These are phyloP conservation scores for Columba janthina DNA, from an alignment of 2,113 vertebrate species.

Conservation along the genomic window DNA sequence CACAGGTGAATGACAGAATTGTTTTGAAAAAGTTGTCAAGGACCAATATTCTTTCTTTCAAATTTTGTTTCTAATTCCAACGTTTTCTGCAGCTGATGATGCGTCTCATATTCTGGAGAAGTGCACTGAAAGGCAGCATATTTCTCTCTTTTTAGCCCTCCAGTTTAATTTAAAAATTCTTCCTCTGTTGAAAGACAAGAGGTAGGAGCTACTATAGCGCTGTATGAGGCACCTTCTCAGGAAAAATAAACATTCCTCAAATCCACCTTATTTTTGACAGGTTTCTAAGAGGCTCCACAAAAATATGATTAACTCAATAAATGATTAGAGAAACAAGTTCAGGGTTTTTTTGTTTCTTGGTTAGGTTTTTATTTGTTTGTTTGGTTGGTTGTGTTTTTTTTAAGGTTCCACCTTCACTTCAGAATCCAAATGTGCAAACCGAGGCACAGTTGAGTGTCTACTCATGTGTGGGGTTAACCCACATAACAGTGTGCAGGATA, in stretches of 20 bases:
- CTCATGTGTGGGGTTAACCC: background rate
- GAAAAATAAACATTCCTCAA: background rate
- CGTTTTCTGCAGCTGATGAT: background rate
- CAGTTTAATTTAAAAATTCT: background rate
- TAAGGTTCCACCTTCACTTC: background rate
- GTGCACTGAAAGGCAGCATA: background rate
- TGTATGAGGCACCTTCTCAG: background rate
- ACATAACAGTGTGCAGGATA: accelerated
- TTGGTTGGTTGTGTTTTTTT: background rate
- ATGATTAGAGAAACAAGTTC: background rate
- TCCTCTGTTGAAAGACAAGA: background rate
- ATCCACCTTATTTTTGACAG: background rate
- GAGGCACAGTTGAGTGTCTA: background rate
- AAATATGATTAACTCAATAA: background rate
- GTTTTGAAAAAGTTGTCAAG: background rate
- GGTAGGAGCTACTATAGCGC: background rate
- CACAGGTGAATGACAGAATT: background rate
- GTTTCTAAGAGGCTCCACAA: background rate
- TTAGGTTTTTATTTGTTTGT: too few species aligned
- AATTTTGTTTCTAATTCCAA: background rate
- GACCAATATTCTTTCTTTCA: background rate
- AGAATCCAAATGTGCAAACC: background rate
- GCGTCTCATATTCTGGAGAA: background rate
- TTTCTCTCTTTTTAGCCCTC: background rate
- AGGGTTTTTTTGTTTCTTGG: too few species aligned